Percentiles rank a stretch among this genome's conserved stretches.
Conservation (phyloP, 2,797 vertebrate genomes). For the Otolemur crassicaudatus region DNA sequence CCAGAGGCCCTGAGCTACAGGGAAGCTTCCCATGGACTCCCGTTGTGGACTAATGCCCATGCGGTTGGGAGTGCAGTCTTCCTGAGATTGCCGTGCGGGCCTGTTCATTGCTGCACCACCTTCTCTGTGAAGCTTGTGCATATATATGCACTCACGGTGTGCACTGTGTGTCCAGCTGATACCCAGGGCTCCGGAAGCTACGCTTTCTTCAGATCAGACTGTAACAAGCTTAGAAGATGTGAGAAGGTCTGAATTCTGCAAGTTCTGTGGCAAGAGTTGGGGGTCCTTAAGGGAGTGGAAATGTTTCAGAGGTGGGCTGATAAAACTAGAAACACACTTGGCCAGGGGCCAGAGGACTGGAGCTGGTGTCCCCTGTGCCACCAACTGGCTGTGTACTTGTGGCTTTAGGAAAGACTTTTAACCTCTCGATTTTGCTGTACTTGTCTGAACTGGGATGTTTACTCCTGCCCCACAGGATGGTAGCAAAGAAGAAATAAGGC, state of each 20-base stretch:
- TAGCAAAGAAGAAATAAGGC: not conserved
- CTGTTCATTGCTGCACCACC: not conserved
- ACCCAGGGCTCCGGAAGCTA: not conserved
- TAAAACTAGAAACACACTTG: not conserved
- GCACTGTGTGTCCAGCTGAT: rapidly evolving
- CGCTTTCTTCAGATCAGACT: not conserved
- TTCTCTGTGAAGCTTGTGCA: not conserved
- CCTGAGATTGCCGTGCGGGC: not conserved
- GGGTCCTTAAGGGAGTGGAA: not conserved
- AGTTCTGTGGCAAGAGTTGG: not conserved
- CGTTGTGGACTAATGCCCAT: too few species aligned
- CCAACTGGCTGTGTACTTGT: not conserved
- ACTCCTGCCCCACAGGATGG: not conserved
- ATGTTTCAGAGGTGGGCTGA: not conserved
- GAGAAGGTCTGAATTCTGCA: not conserved
- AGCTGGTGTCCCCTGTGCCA: not conserved
- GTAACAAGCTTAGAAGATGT: not conserved
- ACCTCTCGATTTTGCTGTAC: not conserved
- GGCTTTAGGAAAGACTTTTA: not conserved
- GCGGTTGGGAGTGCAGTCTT: not conserved
- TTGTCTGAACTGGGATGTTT: not conserved
- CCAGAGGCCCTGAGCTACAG: not conserved
- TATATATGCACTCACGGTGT: not conserved
- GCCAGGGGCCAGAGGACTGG: not conserved
- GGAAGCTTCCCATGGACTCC: not conserved